Conservation (phyloP, 1,140 invertebrate species). For the Philotrypesis tridentata region DNA sequence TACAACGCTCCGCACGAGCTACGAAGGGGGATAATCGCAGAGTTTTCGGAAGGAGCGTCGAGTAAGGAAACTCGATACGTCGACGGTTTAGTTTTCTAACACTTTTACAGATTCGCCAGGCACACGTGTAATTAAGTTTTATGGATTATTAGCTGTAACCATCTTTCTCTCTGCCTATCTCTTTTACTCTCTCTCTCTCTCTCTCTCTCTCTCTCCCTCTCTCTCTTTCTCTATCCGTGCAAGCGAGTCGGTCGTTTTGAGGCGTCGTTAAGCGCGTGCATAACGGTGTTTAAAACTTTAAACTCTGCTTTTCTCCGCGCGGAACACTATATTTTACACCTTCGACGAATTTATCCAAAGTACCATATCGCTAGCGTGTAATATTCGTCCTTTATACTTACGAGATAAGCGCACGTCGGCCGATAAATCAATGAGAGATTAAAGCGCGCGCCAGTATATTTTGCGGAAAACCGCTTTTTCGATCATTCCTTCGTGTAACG, state of each 20-base stretch:
- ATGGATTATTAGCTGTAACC: background rate
- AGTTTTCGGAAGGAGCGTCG: background rate
- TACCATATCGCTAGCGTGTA: background rate
- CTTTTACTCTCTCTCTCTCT: too few species aligned
- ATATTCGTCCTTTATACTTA: background rate
- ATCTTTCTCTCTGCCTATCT: background rate
- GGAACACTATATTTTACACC: background rate
- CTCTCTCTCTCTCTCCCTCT: too few species aligned
- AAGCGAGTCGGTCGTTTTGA: background rate
- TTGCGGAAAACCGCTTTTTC: too few species aligned
- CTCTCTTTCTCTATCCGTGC: too few species aligned
- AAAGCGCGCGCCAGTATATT: too few species aligned
- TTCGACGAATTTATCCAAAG: background rate
- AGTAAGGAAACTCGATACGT: background rate
- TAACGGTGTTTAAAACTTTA: background rate
- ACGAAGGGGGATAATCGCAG: background rate
- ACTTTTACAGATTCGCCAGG: background rate
- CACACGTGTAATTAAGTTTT: background rate
- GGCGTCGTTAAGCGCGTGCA: background rate
- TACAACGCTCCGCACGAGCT: too few species aligned
- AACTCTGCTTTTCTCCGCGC: background rate
- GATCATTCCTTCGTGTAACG: too few species aligned
- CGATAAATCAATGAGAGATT: background rate
- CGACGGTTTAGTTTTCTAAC: background rate
- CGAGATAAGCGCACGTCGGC: background rate